phyloP scores from a whole-genome alignment of 2,113 vertebrate species.

The Syrrhaptes paradoxus region DNA sequence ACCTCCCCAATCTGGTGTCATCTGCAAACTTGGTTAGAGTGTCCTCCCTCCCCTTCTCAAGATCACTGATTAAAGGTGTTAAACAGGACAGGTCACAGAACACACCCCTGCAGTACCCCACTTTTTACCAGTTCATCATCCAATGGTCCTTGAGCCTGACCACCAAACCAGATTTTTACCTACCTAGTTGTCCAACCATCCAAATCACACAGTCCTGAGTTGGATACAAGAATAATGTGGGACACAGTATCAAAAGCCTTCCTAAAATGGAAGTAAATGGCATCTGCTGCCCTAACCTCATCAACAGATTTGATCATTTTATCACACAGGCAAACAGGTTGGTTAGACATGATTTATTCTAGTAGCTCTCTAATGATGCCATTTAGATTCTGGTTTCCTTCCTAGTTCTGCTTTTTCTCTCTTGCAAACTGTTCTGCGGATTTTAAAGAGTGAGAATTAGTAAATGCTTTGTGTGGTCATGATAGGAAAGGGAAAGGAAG shows the following conservation, averaged over 20 bases:
- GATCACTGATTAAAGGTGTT: background rate
- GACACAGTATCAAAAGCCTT: background rate
- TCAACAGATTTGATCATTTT: background rate
- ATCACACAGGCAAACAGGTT: background rate
- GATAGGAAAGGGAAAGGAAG: background rate
- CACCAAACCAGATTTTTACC: background rate
- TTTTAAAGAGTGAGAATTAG: background rate
- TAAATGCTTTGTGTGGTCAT: background rate
- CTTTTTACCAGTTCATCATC: background rate
- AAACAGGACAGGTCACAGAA: background rate
- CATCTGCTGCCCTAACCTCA: background rate
- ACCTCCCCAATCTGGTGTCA: background rate
- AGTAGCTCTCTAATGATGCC: background rate
- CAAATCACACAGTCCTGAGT: background rate
- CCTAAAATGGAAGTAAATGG: background rate
- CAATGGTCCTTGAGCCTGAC: background rate
- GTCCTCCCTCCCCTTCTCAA: background rate
- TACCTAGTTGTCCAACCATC: background rate
- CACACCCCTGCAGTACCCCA: background rate
- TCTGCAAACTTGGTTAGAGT: background rate
- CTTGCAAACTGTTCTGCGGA: background rate
- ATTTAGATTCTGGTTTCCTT: background rate
- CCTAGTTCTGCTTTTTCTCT: background rate
- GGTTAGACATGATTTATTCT: background rate
- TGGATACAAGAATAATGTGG: background rate